Base-by-base conservation (phyloP, 2,113 vertebrate genomes). In the Panthera leo region DNA sequence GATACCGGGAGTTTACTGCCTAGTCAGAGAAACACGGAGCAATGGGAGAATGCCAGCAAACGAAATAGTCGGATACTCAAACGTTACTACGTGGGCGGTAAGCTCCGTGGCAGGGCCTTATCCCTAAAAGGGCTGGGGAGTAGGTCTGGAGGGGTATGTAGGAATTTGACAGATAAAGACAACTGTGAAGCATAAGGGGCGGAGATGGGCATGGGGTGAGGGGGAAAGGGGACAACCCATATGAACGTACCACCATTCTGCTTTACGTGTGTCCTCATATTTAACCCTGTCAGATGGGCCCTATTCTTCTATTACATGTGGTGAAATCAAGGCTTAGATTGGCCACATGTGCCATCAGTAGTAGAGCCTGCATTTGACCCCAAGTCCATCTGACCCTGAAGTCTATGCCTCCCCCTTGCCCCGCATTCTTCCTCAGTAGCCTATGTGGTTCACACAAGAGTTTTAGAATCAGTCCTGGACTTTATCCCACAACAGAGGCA, bases 11-110 rank as follows among this genome's bases (percentile, higher is more conserved):
- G 14, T 78, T 75, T 23, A 48, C 14, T 21, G 19, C 67, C 78
- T 39, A 5, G 15, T 53, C 83, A 45, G 11, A 65, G 68, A 95
- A 70, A 42, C 18, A 15, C 19, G 2, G 34, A 27, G 34, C 21
- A 4, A 19, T 75, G 23, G 23, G 58, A 67, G 10, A 15, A 16
- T 12, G 45, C 53, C 84, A 85, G 36, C 8, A 53, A 70, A 63
- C 5, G 19, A 21, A 53, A 76, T 0, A 34, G 1, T 53, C n/a
- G 34, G 23, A 14, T 16, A 11, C 21, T 42, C 58, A 42, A 65
- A 67, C 11, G 3, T 36, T 10, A 13, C 27, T 27, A 10, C 3
- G 0, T 7, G 23, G 61, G 29, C 53, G 85, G 73, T 14, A 36
- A 51, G 21, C 7, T 18, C 7, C 3, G 12, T 2, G 7, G 42